A percentile compares a stretch with the other conserved stretches of the same genome.
Conservation (phyloP, 2,888 invertebrate species). For the Schizaphis graminum region DNA sequence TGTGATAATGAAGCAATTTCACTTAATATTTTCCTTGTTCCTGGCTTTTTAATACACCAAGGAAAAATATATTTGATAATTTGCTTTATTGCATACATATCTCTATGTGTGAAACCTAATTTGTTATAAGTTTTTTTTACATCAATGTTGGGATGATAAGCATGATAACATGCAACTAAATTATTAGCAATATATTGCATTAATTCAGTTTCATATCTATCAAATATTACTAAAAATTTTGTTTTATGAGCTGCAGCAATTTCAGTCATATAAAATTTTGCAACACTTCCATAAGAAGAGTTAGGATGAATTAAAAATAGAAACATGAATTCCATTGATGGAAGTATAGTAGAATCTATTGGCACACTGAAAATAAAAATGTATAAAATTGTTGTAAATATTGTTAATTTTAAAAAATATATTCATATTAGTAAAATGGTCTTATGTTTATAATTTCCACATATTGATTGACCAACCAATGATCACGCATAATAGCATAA, state of each 20-base stretch:
- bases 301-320: slow-evolving; percentile 72
- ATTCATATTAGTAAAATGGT: neutral
- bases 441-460: neutral
- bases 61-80: slow-evolving; percentile 66
- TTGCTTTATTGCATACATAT: slow-evolving; percentile 60
- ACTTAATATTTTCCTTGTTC: slow-evolving; percentile 54
- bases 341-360: slow-evolving; percentile 65
- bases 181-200: slow-evolving; percentile 68
- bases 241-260: slow-evolving; percentile 75
- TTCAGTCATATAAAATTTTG: slow-evolving; percentile 75
- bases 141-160: slow-evolving; percentile 56
- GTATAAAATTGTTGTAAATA: neutral
- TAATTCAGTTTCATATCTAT: slow-evolving; percentile 76
- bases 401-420: neutral
- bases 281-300: slow-evolving; percentile 75
- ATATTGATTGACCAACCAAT: neutral
- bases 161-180: slow-evolving; percentile 56
- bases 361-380: slow-evolving; percentile 67
- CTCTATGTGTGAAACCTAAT: slow-evolving; percentile 58
- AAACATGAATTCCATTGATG: slow-evolving; percentile 66
- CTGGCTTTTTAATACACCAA: slow-evolving; percentile 65
- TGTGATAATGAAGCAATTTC: slow-evolving; percentile 62
- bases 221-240: slow-evolving; percentile 76
- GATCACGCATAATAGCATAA: neutral
- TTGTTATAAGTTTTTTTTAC: slow-evolving; percentile 60